Evolutionary conservation across 2,888 invertebrate genomes (phyloP), one percentile per base, ranked within the genome.

Genomic region (Drosophila vallismaia): DNA sequence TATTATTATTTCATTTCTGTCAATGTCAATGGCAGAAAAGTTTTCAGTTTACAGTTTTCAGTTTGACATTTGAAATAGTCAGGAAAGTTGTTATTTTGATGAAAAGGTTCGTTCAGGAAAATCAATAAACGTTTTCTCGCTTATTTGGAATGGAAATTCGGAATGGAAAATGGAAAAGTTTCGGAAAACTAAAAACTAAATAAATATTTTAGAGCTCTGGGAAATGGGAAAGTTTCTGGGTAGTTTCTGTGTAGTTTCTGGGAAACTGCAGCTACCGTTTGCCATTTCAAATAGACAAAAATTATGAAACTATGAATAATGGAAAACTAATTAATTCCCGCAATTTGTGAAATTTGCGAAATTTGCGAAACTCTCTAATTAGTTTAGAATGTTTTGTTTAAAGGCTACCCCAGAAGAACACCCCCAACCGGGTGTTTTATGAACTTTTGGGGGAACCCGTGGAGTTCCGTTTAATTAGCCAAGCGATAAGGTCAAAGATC

Each of bases 401-500:
- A 28, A 28, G 4, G 28, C 28, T 28, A 28, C 4, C 4, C 28
- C 28, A 28, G 28, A 28, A 28, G 5, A 28, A 7, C 36, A 38
- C 49, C 60, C 26, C 49, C 40, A 19, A 19, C 9, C 36, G 29
- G 12, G 14, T 56, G 49, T 9, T 28, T 58, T 36, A 12, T 26
- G 26, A 31, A 42, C 40, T 9, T 33, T 29, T 40, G 26, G 5
- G 28, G 29, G 8, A n/a, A 29, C 50, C 62, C 36, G 12, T 12
- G 36, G 62, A 59, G 58, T 58, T 49, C 8, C 6, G 28, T 62
- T 62, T 50, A 62, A 58, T 44, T 29, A 29, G 19, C 14, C 29
- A 14, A 9, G 51, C 46, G 45, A 33, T 52, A 19, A 46, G 62
- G 63, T 62, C 62, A 64, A 19, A 51, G 63, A 40, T 64, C 38